Base-by-base conservation (phyloP, 2,888 invertebrate genomes). In the Stenotaenia linearis region DNA sequence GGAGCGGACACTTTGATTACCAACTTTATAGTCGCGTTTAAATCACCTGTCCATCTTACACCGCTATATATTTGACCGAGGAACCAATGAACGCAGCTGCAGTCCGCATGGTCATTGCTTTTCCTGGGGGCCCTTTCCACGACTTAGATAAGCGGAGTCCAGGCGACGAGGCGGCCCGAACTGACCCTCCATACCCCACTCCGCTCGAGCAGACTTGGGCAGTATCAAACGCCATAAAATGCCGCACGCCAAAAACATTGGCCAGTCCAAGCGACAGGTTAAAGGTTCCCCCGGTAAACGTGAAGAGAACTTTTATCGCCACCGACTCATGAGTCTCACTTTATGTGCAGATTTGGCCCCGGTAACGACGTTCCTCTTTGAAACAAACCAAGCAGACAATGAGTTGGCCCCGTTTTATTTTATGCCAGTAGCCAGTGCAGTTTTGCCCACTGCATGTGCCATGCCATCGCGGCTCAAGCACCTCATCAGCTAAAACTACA, bases 1-100 rank as follows among this genome's bases (percentile, higher is more conserved):
- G 69, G 28, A 69, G 69, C 69, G 69, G 69, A 69, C 69, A 69
- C 69, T 69, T 69, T 69, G 69, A 69, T 69, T 69, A 69, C 69
- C 69, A 69, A 69, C 69, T 69, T 69, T 69, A 69, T 69, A 69
- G 69, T 69, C 69, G 25, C 69, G 69, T 69, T 69, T 69, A 69
- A 69, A 69, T 69, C 69, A 69, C 69, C 69, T 69, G 69, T 69
- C 69, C 69, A 69, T 69, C 69, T 69, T 69, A 69, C 69, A 69
- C 10, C 69, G 69, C 69, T 69, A 69, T 69, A 69, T 69, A 69
- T 69, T 69, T 69, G 69, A 69, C 69, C 69, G 69, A 25, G 25
- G 69, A 69, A 28, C 69, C 69, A 69, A 69, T 69, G 69, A 69
- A 28, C 69, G 69, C 69, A 69, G 69, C 69, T 69, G 69, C 69